Percentiles rank a stretch among this genome's conserved stretches.
Evolutionary conservation across 2,113 vertebrate genomes (phyloP).

Genomic region (Felis catus): F.catus_Fca126_mat1.0 CM031416.1:139760001-139760500

Average conservation of each 20-base stretch:
- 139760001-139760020: background rate
- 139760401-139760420: background rate
- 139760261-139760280: background rate
- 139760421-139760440: background rate
- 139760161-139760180: background rate
- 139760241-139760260: no score
- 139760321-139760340: background rate
- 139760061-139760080: background rate
- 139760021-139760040: background rate
- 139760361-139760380: background rate
- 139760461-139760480: background rate
- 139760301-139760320: background rate
- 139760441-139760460: conserved; percentile 54
- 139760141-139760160: background rate
- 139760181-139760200: background rate
- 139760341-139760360: background rate
- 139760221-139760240: background rate
- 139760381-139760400: background rate
- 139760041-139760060: background rate
- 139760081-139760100: background rate
- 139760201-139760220: background rate
- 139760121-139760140: background rate
- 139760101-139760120: background rate
- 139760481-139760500: background rate
- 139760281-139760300: background rate